phyloP scores from a whole-genome alignment of 2,797 vertebrate species.

The Ptychadena robeensis region DNA sequence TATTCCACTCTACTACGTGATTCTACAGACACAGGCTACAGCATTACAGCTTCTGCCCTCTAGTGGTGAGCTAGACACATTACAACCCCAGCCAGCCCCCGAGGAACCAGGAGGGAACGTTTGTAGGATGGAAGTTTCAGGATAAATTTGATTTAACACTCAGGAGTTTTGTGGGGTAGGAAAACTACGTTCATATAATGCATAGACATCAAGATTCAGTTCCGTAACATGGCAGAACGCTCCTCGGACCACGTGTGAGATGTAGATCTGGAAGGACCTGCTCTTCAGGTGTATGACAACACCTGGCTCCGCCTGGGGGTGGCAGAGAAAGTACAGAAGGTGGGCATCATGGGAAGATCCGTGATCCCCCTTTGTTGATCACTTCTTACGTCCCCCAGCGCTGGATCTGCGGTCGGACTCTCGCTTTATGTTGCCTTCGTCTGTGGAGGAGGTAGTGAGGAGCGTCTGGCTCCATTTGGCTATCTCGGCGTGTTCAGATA shows the following conservation, averaged over 20 bases:
- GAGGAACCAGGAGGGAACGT: constrained; percentile 19
- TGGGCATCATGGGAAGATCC: not conserved
- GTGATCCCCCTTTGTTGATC: constrained; percentile 63
- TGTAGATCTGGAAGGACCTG: constrained; percentile 9
- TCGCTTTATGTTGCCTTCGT: constrained; percentile 76
- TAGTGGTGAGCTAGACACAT: constrained; percentile 19
- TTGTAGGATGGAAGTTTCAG: constrained; percentile 48
- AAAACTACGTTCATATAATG: constrained; percentile 51
- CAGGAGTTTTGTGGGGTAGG: constrained; percentile 14
- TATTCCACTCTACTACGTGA: not conserved
- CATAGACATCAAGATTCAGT: constrained; percentile 55
- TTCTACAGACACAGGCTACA: constrained; percentile 11
- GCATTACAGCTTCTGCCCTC: constrained; percentile 9
- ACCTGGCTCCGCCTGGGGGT: constrained; percentile 27
- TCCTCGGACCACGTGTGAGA: constrained; percentile 22
- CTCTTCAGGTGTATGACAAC: constrained; percentile 5
- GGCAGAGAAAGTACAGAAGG: constrained; percentile 1
- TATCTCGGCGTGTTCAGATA: constrained; percentile 86
- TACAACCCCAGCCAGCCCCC: not conserved
- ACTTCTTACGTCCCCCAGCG: constrained; percentile 85
- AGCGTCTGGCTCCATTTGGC: constrained; percentile 86
- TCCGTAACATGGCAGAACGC: constrained; percentile 41
- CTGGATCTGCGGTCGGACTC: constrained; percentile 83
- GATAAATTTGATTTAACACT: constrained; percentile 34
- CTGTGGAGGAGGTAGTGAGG: constrained; percentile 92